Conservation (phyloP, 2,113 vertebrate genomes). For the Dunckerocampus dactyliophorus region DNA sequence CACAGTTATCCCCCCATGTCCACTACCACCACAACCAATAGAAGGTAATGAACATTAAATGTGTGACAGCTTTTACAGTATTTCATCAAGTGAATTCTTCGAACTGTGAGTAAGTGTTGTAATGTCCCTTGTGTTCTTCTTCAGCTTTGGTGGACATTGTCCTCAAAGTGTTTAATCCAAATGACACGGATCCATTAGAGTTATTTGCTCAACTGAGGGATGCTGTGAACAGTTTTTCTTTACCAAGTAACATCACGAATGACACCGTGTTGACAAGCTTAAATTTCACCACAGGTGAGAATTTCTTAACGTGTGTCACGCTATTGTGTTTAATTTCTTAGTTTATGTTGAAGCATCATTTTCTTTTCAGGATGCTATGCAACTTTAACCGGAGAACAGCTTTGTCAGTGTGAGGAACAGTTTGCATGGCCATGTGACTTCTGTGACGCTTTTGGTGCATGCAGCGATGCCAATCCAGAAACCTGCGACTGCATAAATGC, state of each 20-base stretch:
- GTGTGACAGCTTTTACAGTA: neutral
- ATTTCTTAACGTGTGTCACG: too few species aligned
- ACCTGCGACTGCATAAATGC: slow-evolving; percentile 46
- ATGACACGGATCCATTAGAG: neutral
- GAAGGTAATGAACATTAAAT: slow-evolving; percentile 2
- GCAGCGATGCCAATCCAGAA: slow-evolving; percentile 10
- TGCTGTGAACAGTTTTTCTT: fast-evolving
- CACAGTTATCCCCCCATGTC: slow-evolving; percentile 18
- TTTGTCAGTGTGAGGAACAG: slow-evolving; percentile 45
- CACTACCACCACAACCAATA: neutral
- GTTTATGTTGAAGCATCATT: too few species aligned
- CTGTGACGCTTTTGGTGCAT: slow-evolving; percentile 21
- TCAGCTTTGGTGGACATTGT: neutral
- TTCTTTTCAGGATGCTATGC: too few species aligned
- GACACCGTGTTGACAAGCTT: neutral
- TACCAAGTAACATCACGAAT: neutral
- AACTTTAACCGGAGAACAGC: neutral
- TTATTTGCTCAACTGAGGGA: neutral
- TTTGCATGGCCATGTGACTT: slow-evolving; percentile 43
- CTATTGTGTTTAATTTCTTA: too few species aligned
- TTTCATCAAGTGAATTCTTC: too few species aligned
- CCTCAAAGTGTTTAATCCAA: neutral
- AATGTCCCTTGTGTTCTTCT: neutral
- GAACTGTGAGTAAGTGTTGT: too few species aligned
- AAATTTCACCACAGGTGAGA: slow-evolving; percentile 43